Evolutionary conservation across 2,113 vertebrate species (phyloP).

Genomic region (Euleptes europaea): DNA sequence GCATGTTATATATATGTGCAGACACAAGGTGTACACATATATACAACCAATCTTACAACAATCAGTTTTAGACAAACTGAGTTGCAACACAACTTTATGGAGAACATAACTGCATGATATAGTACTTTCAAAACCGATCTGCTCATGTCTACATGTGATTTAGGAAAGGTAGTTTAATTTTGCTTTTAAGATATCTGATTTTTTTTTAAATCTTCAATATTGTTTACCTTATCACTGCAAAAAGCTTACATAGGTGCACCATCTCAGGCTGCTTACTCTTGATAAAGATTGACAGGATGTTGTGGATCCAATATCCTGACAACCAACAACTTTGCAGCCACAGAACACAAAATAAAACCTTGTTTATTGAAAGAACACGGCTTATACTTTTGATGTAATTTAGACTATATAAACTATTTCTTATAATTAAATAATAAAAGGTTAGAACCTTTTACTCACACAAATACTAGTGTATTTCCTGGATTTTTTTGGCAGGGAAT

Average conservation of each 20-base stretch:
- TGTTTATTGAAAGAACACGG: background rate
- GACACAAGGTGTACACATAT: slow-evolving; percentile 25
- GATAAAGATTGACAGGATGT: background rate
- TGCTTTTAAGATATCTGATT: background rate
- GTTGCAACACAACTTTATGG: slow-evolving; percentile 31
- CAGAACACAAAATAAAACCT: background rate
- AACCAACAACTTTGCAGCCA: slow-evolving; percentile 24
- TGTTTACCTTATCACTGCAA: background rate
- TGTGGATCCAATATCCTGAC: slow-evolving; percentile 20
- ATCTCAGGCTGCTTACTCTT: background rate
- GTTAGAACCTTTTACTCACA: slow-evolving; percentile 76
- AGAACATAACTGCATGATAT: slow-evolving; percentile 34
- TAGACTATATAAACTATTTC: slow-evolving; percentile 52
- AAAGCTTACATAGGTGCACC: background rate
- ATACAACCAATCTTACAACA: background rate
- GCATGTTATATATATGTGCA: slow-evolving; percentile 35
- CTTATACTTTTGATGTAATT: background rate
- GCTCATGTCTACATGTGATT: background rate
- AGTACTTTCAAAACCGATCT: slow-evolving; percentile 42
- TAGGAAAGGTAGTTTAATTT: background rate
- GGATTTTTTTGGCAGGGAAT: slow-evolving; percentile 62
- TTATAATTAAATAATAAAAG: slow-evolving; percentile 46
- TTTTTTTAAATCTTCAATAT: slow-evolving; percentile 29
- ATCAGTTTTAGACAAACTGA: slow-evolving; percentile 32
- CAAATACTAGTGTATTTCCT: slow-evolving; percentile 72